phyloP scores from a whole-genome alignment of 2,888 invertebrate species.

The Nineta flava region DNA sequence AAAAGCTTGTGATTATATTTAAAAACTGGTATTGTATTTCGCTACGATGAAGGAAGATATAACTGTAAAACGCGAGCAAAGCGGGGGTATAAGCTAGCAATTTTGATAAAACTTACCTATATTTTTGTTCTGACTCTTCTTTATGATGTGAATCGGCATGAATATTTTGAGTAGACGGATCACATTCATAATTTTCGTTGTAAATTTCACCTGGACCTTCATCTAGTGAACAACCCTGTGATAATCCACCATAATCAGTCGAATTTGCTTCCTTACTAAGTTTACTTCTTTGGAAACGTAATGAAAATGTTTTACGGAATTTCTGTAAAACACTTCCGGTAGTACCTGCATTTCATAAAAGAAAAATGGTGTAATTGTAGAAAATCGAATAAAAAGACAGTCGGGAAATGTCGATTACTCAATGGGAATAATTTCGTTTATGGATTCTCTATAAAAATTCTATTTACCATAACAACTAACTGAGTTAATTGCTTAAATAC shows the following conservation, averaged over 20 bases:
- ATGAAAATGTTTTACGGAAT: constrained; percentile 51
- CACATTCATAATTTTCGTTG: not conserved
- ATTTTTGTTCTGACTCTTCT: constrained; percentile 24
- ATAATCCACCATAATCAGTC: not conserved
- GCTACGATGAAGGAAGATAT: too few relatives aligned
- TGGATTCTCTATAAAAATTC: too few relatives aligned
- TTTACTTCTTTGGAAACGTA: constrained; percentile 40
- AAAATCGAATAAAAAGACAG: too few relatives aligned
- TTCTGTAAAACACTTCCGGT: constrained; percentile 48
- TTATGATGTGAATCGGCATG: constrained; percentile 14
- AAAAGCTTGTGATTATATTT: too few relatives aligned
- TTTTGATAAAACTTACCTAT: constrained; percentile 17
- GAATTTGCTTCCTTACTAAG: constrained; percentile 27
- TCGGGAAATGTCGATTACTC: too few relatives aligned
- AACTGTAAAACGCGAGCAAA: too few relatives aligned
- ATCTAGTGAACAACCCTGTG: not conserved
- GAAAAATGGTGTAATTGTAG: too few relatives aligned
- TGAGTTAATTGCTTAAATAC: too few relatives aligned
- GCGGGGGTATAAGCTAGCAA: too few relatives aligned
- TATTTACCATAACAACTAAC: too few relatives aligned
- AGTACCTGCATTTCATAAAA: constrained; percentile 15
- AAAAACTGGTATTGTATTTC: too few relatives aligned
- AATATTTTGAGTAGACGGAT: not conserved
- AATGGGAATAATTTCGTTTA: too few relatives aligned
- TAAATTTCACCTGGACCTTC: not conserved